Conservation (phyloP, 1,140 invertebrate species). For the Bombus affinis region DNA sequence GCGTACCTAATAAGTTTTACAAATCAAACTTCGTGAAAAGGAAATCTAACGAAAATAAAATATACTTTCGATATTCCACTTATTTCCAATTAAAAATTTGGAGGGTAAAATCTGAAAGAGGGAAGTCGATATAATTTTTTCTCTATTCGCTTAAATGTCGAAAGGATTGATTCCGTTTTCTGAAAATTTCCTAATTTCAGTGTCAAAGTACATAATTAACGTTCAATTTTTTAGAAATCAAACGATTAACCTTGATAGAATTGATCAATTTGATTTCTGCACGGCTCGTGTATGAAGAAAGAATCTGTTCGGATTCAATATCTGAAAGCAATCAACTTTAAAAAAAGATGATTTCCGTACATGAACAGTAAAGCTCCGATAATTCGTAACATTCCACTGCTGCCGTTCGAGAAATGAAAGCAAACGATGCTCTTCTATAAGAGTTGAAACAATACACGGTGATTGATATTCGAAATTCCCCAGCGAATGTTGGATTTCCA, state of each 20-base stretch:
- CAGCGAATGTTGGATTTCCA: background rate
- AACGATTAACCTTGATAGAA: background rate
- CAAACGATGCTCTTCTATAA: background rate
- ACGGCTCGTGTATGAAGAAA: background rate
- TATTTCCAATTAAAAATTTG: background rate
- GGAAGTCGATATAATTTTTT: background rate
- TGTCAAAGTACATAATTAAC: background rate
- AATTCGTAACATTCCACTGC: background rate
- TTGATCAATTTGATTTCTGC: too few species aligned
- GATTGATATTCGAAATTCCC: conserved; percentile 36
- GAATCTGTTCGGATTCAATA: background rate
- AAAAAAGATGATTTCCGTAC: background rate
- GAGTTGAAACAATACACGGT: conserved; percentile 17
- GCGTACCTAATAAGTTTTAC: background rate
- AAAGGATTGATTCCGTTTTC: too few species aligned
- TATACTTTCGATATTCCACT: background rate
- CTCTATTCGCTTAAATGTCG: too few species aligned
- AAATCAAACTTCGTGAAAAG: background rate
- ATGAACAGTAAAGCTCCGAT: background rate
- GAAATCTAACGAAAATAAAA: background rate
- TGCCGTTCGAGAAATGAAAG: background rate
- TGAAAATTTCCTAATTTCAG: too few species aligned
- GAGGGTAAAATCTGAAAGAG: background rate
- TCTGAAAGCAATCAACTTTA: background rate
- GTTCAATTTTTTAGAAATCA: background rate